Percentiles rank a stretch among this genome's conserved stretches.
These are phyloP conservation scores for Poicephalus gulielmi DNA, from an alignment of 2,113 vertebrate genomes.

Conservation along the genomic window DNA sequence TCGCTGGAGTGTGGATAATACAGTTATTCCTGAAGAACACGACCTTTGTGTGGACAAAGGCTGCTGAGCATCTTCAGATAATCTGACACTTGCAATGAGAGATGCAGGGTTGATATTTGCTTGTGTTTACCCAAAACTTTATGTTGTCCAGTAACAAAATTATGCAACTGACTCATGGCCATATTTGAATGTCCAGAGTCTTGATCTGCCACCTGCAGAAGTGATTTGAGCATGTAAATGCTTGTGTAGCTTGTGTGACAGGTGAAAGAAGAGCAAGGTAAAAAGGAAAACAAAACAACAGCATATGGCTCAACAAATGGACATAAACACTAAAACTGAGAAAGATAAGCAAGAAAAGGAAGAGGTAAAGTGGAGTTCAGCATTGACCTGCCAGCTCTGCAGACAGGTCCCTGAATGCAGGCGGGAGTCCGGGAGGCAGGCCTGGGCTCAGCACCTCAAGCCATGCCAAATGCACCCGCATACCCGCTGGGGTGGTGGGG, in stretches of 20 bases:
- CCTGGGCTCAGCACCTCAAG: background rate
- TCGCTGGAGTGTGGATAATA: background rate
- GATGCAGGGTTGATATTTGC: background rate
- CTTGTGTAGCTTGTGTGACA: too few species aligned
- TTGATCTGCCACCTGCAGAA: background rate
- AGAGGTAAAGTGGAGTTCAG: background rate
- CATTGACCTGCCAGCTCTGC: background rate
- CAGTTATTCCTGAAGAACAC: background rate
- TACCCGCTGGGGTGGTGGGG: accelerated
- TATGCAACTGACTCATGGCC: background rate
- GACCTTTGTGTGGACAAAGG: background rate
- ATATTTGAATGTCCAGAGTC: background rate
- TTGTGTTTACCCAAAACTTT: background rate
- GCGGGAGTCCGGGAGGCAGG: too few species aligned
- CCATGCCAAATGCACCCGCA: accelerated
- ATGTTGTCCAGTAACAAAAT: background rate
- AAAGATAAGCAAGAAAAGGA: background rate
- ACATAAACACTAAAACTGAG: background rate
- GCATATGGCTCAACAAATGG: accelerated
- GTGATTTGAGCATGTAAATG: background rate
- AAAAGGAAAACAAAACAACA: background rate
- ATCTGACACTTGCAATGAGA: background rate
- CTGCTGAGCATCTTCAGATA: background rate
- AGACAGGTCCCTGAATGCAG: too few species aligned
- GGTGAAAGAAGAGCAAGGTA: background rate